Base-by-base conservation (phyloP, 2,113 vertebrate species). In the Alligator sinensis region DNA sequence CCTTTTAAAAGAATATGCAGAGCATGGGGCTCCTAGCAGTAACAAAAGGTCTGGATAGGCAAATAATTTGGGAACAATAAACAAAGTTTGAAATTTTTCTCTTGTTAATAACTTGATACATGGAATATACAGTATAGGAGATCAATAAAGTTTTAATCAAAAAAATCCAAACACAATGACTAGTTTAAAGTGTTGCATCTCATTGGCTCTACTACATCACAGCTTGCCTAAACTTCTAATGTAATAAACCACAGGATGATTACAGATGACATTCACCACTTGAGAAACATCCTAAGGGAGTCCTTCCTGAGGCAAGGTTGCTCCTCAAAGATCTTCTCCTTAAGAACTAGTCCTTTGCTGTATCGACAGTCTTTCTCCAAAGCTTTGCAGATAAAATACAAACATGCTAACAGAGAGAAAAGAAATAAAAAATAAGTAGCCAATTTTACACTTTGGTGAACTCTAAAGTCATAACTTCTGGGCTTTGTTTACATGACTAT, bases 381-480 rank as follows among this genome's bases (percentile, higher is more conserved):
- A 30, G 99, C 99, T 98, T 99, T 99, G 94, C 99, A 98, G 94
- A 99, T 99, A 77, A 99, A 99, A 96, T 99, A 99, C 88, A 99
- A 97, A 96, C 99, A 99, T 1, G 98, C 99, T 99, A 95, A 78
- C 1, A 86, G 60, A 85, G 58, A 93, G 86, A 96, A 0, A 96
- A 82, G 92, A 16, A 80, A 62, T 1, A 30, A 87, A 88, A 94
- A 91, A 70, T 1, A 30, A 87, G 89, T 4, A 5, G 62, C 88
- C 76, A 94, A 3, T 74, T 24, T 2, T 3, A 28, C 4, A 3
- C 28, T 87, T 61, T 25, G 16, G 3, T 47, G 88, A 25, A 79
- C 60, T 74, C 74, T 80, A 85, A 79, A 83, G 17, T 80, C 82
- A 86, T 55, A 22, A 66, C 34, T 92, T 91, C 66, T 60, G 19